phyloP scores from a whole-genome alignment of 2,113 vertebrate genomes.

The Elephantulus edwardii region DNA sequence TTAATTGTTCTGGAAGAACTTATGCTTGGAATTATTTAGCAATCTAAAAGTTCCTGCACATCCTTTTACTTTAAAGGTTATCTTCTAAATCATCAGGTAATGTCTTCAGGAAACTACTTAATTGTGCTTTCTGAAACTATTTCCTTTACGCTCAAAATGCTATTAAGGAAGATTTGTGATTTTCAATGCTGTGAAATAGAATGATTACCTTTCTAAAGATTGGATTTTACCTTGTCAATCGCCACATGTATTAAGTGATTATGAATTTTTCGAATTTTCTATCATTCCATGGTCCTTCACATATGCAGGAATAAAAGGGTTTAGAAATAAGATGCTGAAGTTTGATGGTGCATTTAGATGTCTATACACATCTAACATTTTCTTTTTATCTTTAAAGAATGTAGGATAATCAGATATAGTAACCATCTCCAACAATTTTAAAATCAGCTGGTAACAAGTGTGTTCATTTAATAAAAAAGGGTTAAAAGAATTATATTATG shows the following conservation, averaged over 20 bases:
- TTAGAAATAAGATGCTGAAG: not conserved
- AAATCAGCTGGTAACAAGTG: not conserved
- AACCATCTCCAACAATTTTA: not conserved
- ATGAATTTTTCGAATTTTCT: not conserved
- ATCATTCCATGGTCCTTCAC: not conserved
- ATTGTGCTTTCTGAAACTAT: not conserved
- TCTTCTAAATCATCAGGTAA: constrained; percentile 7
- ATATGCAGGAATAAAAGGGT: not conserved
- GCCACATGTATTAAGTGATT: not conserved
- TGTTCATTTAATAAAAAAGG: not conserved
- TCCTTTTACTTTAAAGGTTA: not conserved
- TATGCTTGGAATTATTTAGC: constrained; percentile 28
- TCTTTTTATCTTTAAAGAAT: not conserved
- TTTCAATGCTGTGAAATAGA: not conserved
- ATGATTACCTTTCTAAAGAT: constrained; percentile 11
- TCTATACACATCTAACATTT: not conserved
- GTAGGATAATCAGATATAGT: not conserved
- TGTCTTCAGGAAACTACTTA: not conserved
- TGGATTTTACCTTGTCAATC: constrained; percentile 1
- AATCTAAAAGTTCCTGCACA: not conserved
- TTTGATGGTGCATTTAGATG: not conserved
- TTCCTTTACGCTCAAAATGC: not conserved
- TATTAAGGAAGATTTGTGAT: not conserved
- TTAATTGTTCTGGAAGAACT: not conserved
- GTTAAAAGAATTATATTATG: not conserved